These are phyloP conservation scores for Carassius carassius DNA, from an alignment of 2,113 vertebrate species.

Conservation along the genomic window DNA sequence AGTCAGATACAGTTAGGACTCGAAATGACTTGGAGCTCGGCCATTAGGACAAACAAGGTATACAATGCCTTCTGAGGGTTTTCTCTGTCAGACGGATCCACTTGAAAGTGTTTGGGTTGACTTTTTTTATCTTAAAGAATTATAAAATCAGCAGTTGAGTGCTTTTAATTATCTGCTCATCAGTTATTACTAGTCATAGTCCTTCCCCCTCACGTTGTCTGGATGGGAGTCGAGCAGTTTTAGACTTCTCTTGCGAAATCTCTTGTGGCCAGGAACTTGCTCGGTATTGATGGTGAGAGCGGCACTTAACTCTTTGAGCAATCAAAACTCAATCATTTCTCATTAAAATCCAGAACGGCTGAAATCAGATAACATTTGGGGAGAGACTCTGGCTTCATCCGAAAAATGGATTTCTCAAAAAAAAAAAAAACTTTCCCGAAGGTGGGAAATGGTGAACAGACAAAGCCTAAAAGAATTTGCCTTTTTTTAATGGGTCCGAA, in stretches of 20 bases:
- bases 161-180: slow-evolving; percentile 43
- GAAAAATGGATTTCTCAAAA: slow-evolving; percentile 53
- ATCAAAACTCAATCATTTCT: slow-evolving; percentile 59
- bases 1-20: slow-evolving; percentile 39
- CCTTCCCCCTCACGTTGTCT: slow-evolving; percentile 17
- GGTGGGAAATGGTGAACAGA: slow-evolving; percentile 51
- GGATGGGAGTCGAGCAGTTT: slow-evolving; percentile 15
- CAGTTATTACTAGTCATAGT: slow-evolving; percentile 47
- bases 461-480: slow-evolving; percentile 55
- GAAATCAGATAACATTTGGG: slow-evolving; percentile 50
- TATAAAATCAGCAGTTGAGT: slow-evolving; percentile 35
- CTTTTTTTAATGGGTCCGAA: slow-evolving; percentile 61
- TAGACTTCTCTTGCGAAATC: slow-evolving; percentile 30
- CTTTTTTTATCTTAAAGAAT: slow-evolving; percentile 39
- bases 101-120: slow-evolving; percentile 23
- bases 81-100: slow-evolving; percentile 4
- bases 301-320: slow-evolving; percentile 48
- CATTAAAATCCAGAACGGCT: slow-evolving; percentile 54
- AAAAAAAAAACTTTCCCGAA: slow-evolving; percentile 44
- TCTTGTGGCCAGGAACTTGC: slow-evolving; percentile 33
- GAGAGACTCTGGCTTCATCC: slow-evolving; percentile 24
- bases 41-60: slow-evolving; percentile 26
- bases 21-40: slow-evolving; percentile 12
- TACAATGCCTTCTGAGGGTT: not conserved
- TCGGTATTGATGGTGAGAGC: slow-evolving; percentile 26